phyloP scores from a whole-genome alignment of 2,113 vertebrate genomes.

The Vireo altiloquus region DNA sequence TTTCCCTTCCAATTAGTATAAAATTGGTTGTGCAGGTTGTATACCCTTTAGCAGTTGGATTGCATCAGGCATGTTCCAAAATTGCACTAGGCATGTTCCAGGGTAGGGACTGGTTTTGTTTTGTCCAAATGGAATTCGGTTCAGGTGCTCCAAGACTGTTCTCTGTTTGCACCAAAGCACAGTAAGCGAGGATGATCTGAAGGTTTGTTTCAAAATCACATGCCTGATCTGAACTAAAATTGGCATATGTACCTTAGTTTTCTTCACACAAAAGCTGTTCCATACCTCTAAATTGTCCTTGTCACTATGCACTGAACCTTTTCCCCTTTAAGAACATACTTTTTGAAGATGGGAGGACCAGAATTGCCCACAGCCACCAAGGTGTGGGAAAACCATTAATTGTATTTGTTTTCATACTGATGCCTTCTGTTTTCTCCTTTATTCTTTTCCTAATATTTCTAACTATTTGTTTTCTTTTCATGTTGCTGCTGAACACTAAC shows the following conservation, averaged over 20 bases:
- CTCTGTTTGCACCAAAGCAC: background rate
- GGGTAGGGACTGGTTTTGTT: background rate
- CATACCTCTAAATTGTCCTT: background rate
- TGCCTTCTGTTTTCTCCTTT: background rate
- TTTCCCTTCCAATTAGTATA: background rate
- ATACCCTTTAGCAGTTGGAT: background rate
- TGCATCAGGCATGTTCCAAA: background rate
- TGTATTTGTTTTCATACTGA: background rate
- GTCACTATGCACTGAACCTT: background rate
- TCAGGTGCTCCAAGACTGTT: background rate
- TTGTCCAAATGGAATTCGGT: background rate
- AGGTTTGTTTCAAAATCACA: background rate
- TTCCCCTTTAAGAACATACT: background rate
- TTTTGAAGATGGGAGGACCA: background rate
- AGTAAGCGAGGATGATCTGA: background rate
- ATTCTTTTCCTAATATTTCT: background rate
- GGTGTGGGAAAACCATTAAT: background rate
- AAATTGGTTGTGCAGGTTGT: background rate
- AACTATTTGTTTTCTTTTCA: background rate
- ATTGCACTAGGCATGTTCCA: background rate
- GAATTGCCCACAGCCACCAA: background rate
- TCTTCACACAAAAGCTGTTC: background rate
- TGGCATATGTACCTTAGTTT: background rate
- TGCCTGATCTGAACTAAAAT: background rate
- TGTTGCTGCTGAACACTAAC: background rate